Evolutionary conservation across 1,140 invertebrate species (phyloP), one percentile per base, ranked within the genome.

Genomic region (Drosophila bipectinata): DNA sequence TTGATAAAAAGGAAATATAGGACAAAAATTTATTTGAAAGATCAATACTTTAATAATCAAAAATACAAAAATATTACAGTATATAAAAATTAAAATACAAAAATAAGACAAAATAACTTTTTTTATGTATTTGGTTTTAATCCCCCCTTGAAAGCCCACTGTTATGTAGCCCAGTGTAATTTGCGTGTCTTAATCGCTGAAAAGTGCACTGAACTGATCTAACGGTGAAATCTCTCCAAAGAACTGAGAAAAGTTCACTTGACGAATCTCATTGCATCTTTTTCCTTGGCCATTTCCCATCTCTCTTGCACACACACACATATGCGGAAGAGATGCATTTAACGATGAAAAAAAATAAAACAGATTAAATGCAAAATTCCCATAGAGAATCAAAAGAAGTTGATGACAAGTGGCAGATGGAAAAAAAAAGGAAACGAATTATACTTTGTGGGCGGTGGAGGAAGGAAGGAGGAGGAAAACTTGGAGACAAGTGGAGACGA

Each of bases 361-460:
- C 34, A 26, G 26, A 55, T 32, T 62, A 5, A 61, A 32, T 32
- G 28, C 60, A 18, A 37, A 48, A 59, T 58, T 64, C 54, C 21
- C 54, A 58, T 55, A 64, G 54, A 64, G 21, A 15, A 44, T 34
- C 30, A 34, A 44, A 37, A 32, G 47, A 67, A 67, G 63, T 67
- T 62, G 63, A 67, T 18, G 47, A 61, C 62, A 63, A 47, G 60
- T 60, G 15, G 32, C 3, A n/a, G 15, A 60, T 26, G n/a, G 39
- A 28, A n/a, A 28, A 21, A 15, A n/a, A 10, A 21, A 28, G 48
- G 14, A 37, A 28, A 8, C 32, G 18, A 41, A 24, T 24, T 53
- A 6, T 28, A 24, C 15, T 30, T 24, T 28, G 41, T 44, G 41
- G 41, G 41, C 41, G 41, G 18, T 7, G 39, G n/a, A 14, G 39